phyloP scores from a whole-genome alignment of 2,888 invertebrate species.

The Melinaea marsaeus region DNA sequence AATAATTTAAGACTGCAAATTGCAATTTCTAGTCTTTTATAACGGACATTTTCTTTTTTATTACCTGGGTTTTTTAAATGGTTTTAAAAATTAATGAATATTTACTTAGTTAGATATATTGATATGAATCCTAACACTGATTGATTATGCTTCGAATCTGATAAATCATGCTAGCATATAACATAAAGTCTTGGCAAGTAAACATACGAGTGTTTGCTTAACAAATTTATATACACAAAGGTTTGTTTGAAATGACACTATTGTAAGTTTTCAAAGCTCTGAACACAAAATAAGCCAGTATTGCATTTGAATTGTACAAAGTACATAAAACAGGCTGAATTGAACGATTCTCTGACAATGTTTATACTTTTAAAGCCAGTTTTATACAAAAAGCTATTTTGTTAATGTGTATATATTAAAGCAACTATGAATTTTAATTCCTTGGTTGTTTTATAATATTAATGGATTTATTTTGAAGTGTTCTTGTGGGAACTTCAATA shows the following conservation, averaged over 20 bases:
- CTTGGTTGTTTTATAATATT: neutral
- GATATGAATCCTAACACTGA: neutral
- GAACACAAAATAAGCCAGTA: slow-evolving; percentile 49
- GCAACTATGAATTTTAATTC: too few relatives aligned
- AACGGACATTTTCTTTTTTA: too few relatives aligned
- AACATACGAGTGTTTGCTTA: slow-evolving; percentile 7
- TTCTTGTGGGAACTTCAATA: neutral
- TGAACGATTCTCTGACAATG: slow-evolving; percentile 19
- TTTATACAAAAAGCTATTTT: neutral
- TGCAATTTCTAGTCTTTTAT: too few relatives aligned
- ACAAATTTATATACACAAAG: slow-evolving; percentile 13
- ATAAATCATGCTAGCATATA: slow-evolving; percentile 4
- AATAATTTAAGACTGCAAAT: too few relatives aligned
- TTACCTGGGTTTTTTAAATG: too few relatives aligned
- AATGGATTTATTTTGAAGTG: neutral
- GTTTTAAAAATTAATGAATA: neutral
- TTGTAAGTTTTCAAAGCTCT: slow-evolving; percentile 41
- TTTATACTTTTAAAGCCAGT: slow-evolving; percentile 29
- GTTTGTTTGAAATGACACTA: slow-evolving; percentile 19
- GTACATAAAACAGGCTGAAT: slow-evolving; percentile 21
- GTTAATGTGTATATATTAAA: too few relatives aligned
- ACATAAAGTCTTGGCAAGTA: slow-evolving; percentile 11
- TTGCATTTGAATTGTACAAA: slow-evolving; percentile 43
- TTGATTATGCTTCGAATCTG: slow-evolving; percentile 8
- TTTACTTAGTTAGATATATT: too few relatives aligned